These are phyloP conservation scores for Paramormyrops hopkinsi DNA, from an alignment of 2,797 vertebrate species.

Conservation along the genomic window DNA sequence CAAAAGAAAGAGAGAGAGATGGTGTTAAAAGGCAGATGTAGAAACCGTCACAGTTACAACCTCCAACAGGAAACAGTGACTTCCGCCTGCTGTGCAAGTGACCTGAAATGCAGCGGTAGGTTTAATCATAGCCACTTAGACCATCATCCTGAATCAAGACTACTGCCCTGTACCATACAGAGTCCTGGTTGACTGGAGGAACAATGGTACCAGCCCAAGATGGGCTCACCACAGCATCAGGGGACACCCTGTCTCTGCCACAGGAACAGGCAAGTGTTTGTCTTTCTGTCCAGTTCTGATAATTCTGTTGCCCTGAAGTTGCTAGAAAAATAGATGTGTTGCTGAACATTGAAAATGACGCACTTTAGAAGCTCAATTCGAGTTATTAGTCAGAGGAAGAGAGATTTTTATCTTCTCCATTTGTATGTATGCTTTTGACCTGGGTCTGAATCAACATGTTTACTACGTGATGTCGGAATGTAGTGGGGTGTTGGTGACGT, in stretches of 20 bases:
- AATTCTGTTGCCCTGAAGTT: background rate
- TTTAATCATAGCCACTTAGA: conserved; percentile 10
- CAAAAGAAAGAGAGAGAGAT: background rate
- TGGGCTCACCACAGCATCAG: conserved; percentile 29
- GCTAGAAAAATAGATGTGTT: background rate
- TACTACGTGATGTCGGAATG: background rate
- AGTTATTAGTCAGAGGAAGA: background rate
- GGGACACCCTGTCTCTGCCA: conserved; percentile 47
- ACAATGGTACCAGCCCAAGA: conserved; percentile 48
- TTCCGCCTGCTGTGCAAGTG: conserved; percentile 51
- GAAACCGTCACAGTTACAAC: conserved; percentile 50
- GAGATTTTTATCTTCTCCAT: background rate
- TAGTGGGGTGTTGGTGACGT: background rate
- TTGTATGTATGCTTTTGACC: background rate
- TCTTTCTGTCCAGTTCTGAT: background rate
- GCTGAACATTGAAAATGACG: background rate
- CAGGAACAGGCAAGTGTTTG: conserved; percentile 48
- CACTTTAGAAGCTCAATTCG: background rate
- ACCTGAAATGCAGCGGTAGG: background rate
- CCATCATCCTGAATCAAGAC: conserved; percentile 24
- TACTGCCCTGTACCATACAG: conserved; percentile 20
- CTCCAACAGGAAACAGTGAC: conserved; percentile 64
- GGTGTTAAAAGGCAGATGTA: conserved; percentile 19
- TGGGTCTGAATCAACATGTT: background rate
- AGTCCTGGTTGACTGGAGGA: conserved; percentile 16